Conservation (phyloP, 1,140 invertebrate genomes). For the Contarinia nasturtii region DNA sequence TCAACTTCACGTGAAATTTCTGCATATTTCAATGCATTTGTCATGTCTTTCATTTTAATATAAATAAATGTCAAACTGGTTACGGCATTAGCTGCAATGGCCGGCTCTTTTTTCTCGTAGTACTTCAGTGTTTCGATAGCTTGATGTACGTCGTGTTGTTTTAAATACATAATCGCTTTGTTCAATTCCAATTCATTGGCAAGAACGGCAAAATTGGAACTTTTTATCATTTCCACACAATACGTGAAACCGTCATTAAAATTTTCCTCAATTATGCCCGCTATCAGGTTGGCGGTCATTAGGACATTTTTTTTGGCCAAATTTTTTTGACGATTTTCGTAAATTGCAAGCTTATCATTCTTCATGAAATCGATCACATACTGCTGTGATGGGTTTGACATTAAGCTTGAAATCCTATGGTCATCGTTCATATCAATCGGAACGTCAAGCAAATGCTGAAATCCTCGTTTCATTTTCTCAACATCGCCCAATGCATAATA, state of each 20-base stretch:
- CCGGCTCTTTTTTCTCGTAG: conserved; percentile 72
- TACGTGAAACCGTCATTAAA: conserved; percentile 55
- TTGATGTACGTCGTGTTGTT: conserved; percentile 62
- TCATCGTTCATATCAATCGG: conserved; percentile 36
- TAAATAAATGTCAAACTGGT: conserved; percentile 87
- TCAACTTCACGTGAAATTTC: conserved; percentile 58
- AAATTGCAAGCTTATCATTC: conserved; percentile 55
- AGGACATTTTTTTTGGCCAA: conserved; percentile 74
- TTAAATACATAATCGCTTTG: conserved; percentile 77
- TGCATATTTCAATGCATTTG: conserved; percentile 66
- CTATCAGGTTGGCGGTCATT: conserved; percentile 80
- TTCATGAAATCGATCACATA: conserved; percentile 54
- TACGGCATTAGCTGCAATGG: conserved; percentile 66
- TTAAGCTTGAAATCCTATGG: conserved; percentile 1
- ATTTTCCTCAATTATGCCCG: conserved; percentile 61
- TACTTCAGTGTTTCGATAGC: conserved; percentile 75
- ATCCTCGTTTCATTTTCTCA: conserved; percentile 86
- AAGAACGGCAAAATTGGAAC: conserved; percentile 48
- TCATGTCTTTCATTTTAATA: conserved; percentile 62
- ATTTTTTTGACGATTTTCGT: conserved; percentile 52
- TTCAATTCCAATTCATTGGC: conserved; percentile 85
- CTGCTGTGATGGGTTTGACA: conserved; percentile 11
- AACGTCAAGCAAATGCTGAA: conserved; percentile 77
- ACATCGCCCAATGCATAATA: conserved; percentile 84
- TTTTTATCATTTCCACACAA: conserved; percentile 67